Base-by-base conservation (phyloP, 2,888 invertebrate species). In the Mechanitis mazaeus region DNA sequence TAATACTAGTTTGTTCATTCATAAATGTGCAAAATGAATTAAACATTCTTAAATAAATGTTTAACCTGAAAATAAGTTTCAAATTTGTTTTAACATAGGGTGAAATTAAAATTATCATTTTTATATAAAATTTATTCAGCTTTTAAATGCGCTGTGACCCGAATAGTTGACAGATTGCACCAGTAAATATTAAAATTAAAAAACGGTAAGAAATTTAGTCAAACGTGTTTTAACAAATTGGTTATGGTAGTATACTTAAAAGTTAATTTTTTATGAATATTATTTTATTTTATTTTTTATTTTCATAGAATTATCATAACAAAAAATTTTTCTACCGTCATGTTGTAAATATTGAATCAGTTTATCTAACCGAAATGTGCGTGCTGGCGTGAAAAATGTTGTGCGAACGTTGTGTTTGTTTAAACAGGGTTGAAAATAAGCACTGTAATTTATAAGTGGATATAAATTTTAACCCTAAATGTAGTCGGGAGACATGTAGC, bases 351-450 rank as follows among this genome's bases (percentile, higher is more conserved):
- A 50, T 7, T 31, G 50, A 50, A 50, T 50, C 28, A 50, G 50
- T 50, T 50, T 50, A 50, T 50, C 31, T 50, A 31, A 50, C 50
- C 50, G 9, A 70, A 74, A 62, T 58, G 45, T 45, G n/a, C n/a
- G 56, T 53, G 58, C 55, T 55, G 64, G 73, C 73, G 78, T 84
- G 84, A 84, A 84, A 85, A 85, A 85, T 83, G 76, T 79, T 77
- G 81, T 82, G 83, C 78, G 80, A 83, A 81, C 80, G 75, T 76
- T 77, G 79, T 84, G 83, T 84, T 83, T 85, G 80, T 81, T 83
- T 82, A 84, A 76, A 80, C 81, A 79, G 78, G 79, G 79, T 76
- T 76, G 74, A 71, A 72, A 72, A 69, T 67, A 71, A 66, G 77
- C 70, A 75, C 61, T 64, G 79, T 84, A 78, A 85, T 85, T 84